Evolutionary conservation across 1,140 invertebrate genomes (phyloP), one percentile per base, ranked within the genome.

Genomic region (Tyrophagus putrescentiae): DNA sequence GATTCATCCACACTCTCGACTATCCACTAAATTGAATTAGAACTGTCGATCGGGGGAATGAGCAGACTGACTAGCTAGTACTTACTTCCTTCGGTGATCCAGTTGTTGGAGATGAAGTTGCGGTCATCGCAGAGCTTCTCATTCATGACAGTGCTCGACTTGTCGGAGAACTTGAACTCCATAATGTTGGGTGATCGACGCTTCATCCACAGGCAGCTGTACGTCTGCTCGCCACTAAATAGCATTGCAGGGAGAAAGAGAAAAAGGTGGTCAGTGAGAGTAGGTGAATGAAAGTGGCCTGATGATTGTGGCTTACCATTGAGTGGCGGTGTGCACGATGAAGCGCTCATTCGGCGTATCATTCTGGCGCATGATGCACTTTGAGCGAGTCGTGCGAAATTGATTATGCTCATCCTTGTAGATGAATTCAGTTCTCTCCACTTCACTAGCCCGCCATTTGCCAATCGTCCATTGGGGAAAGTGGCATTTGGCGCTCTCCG

Each of bases 381-480:
- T 75, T 33, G 80, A 76, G 0, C 77, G 80, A 64, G 78, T 79
- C 56, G 79, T 82, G 63, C 78, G 79, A 66, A 81, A 81, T n/a
- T 57, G 52, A 18, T 77, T 77, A 44, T 74, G 72, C 7, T 78
- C 72, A 71, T 83, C 81, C 64, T 76, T 79, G 66, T 80, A 82
- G 11, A 77, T 75, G 67, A 82, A 75, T 2, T 76, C 77, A 25
- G 78, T 76, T 34, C 77, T 76, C 28, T 78, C 69, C n/a, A 83
- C 77, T 7, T 75, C 67, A 63, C 81, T 34, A 18, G 60, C 72
- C 69, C 81, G 77, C 81, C 81, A 83, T 39, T 76, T 68, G 9
- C 81, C 81, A 65, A 80, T 76, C 32, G 78, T 73, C 80, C 80
- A 83, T 63, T 78, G 73, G 0, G 82, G 81, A 65, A 82, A 82